Conservation (phyloP, 2,113 vertebrate species). For the Hepsetus odoe region DNA sequence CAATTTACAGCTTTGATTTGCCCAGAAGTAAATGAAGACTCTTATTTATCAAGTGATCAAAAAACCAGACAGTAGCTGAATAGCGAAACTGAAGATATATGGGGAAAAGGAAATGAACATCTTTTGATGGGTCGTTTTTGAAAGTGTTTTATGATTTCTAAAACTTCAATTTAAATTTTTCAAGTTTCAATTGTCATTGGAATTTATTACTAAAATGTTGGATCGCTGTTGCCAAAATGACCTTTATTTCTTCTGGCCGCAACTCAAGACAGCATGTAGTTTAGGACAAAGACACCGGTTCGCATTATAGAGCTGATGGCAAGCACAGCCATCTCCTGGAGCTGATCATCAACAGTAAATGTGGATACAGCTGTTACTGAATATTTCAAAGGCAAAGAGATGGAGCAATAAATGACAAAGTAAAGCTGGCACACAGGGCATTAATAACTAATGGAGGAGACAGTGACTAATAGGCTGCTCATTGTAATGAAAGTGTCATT, state of each 20-base stretch:
- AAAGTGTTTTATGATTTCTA: background rate
- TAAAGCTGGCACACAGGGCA: conserved; percentile 80
- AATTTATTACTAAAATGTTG: background rate
- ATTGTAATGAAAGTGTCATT: conserved; percentile 84
- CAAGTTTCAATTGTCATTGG: background rate
- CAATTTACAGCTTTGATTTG: too few species aligned
- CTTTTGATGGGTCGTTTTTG: too few species aligned
- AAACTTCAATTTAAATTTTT: background rate
- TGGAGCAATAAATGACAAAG: conserved; percentile 84
- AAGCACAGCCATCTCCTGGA: conserved; percentile 52
- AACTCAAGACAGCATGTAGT: conserved; percentile 8
- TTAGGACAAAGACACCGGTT: conserved; percentile 42
- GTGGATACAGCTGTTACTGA: conserved; percentile 82
- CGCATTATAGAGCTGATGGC: conserved; percentile 55
- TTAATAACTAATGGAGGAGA: conserved; percentile 81
- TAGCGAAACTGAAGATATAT: too few species aligned
- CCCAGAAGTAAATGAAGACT: too few species aligned
- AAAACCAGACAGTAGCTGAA: too few species aligned
- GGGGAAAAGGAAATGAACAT: too few species aligned
- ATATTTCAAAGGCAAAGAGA: conserved; percentile 83
- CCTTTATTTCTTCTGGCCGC: background rate
- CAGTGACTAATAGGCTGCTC: conserved; percentile 79
- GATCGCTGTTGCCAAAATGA: conserved; percentile 2
- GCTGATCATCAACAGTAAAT: conserved; percentile 79
- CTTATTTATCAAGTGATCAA: too few species aligned